Base-by-base conservation (phyloP, 1,140 invertebrate genomes). In the Temnothorax nylanderi region DNA sequence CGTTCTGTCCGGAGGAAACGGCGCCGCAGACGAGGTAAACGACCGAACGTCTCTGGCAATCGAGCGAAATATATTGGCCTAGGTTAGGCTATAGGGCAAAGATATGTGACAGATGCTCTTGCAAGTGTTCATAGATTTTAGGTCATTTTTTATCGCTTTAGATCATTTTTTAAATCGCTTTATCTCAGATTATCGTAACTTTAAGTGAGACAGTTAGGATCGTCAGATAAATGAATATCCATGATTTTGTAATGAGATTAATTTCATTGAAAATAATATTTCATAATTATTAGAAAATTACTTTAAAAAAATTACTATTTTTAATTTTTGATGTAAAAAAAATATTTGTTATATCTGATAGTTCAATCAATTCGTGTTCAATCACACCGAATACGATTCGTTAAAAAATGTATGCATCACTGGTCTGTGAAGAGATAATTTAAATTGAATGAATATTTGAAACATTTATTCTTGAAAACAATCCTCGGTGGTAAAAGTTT, bases 61-160 rank as follows among this genome's bases (percentile, higher is more conserved):
- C 65, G 84, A 32, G 51, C 67, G 76, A 89, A 88, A 91, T 86
- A 89, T 89, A 91, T 91, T 89, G 84, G 62, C 77, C 71, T 88
- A 90, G 89, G 88, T 89, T 91, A 89, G 78, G 88, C 86, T 88
- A 72, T 67, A 82, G 76, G 74, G 49, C 13, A 2, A 34, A 60
- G 18, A 26, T 3, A 3, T 13, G 26, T 6, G 13, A 10, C 3
- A 3, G 0, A 10, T 7, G 6, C 8, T 65, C 64, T 21, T 37
- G 1, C 26, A n/a, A 11, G 13, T 56, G 32, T 74, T 74, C 10
- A n/a, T 11, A 56, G 32, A 74, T 34, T 74, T 72, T 72, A 5
- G 8, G n/a, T 67, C 8, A 7, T 21, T 44, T 65, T 44, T 21
- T 67, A 21, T 26, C 26, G 26, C 26, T 74, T 72, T 72, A 5